Base-by-base conservation (phyloP, 2,113 vertebrate genomes). In the Taxidea taxus region DNA sequence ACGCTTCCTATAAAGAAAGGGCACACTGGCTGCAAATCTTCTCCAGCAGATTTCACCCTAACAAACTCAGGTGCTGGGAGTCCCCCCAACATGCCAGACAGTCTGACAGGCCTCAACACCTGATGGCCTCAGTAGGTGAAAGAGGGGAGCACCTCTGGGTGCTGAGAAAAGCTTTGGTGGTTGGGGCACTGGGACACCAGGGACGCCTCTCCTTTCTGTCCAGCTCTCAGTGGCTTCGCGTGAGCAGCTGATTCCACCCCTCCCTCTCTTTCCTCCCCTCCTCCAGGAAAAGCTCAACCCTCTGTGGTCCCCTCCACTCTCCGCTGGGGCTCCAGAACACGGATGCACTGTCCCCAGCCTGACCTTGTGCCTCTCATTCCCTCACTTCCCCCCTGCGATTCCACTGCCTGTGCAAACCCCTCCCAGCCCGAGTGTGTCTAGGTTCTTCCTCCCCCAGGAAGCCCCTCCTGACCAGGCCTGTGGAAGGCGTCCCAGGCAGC, bases 121-220 rank as follows among this genome's bases (percentile, higher is more conserved):
- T 0, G 0, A 6, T 1, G 34, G 54, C 42, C 34, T 58, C 14
- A 0, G 8, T 10, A 37, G n/a, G 37, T 20, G 58, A 49, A 23
- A 44, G 70, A 75, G 51, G 34, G 27, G 29, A 10, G 4, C 12
- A 7, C 7, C 29, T 31, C 0, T 1, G 42, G 1, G 12, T 29
- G 29, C 51, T 9, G 18, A 68, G 14, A 7, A 3, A 16, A 66
- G 10, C 10, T 42, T 39, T 16, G 27, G 0, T 37, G 51, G 13
- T 13, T 20, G 6, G 44, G 37, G 27, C 3, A 1, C 0, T 15
- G 49, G 49, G 60, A 10, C 34, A 1, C 1, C 3, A 5, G 0
- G 10, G 1, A 51, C 0, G 34, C 34, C 14, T 54, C 13, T 84
- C 18, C 23, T 60, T 31, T 25, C 47, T 0, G 1, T 6, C 25